These are phyloP conservation scores for Chelonus insularis DNA, from an alignment of 1,140 invertebrate species.

Conservation along the genomic window DNA sequence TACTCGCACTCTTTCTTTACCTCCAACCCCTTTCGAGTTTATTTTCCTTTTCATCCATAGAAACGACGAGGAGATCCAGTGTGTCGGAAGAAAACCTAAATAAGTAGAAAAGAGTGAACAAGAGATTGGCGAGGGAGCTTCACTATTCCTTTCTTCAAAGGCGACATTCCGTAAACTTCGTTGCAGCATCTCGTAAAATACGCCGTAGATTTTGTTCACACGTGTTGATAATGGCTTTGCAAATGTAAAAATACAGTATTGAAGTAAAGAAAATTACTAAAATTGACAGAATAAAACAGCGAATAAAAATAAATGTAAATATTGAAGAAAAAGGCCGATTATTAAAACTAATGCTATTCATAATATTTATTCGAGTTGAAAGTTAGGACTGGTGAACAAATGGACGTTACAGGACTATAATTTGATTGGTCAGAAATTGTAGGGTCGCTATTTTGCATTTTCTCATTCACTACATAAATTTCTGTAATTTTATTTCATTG, in stretches of 20 bases:
- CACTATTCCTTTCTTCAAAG: conserved; percentile 12
- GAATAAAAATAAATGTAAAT: too few species aligned
- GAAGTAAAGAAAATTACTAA: neutral
- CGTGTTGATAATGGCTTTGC: conserved; percentile 11
- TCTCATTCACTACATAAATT: neutral
- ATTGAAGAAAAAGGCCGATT: too few species aligned
- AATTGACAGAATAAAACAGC: too few species aligned
- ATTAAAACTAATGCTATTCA: too few species aligned
- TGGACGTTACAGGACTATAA: neutral
- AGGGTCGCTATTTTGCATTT: neutral
- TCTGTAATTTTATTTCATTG: too few species aligned
- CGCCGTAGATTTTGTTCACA: neutral
- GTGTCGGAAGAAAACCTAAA: conserved; percentile 19
- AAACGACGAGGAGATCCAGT: conserved; percentile 11
- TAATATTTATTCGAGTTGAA: neutral
- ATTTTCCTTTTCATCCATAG: neutral
- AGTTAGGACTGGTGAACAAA: neutral
- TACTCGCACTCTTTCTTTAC: neutral
- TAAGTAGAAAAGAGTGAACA: conserved; percentile 20
- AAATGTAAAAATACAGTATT: neutral
- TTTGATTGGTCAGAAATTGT: neutral
- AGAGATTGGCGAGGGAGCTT: neutral
- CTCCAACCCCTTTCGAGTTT: conserved; percentile 8
- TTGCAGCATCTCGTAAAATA: neutral
- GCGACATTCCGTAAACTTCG: conserved; percentile 14